These are phyloP conservation scores for Hyphantria cunea DNA, from an alignment of 1,140 invertebrate species.

Conservation along the genomic window DNA sequence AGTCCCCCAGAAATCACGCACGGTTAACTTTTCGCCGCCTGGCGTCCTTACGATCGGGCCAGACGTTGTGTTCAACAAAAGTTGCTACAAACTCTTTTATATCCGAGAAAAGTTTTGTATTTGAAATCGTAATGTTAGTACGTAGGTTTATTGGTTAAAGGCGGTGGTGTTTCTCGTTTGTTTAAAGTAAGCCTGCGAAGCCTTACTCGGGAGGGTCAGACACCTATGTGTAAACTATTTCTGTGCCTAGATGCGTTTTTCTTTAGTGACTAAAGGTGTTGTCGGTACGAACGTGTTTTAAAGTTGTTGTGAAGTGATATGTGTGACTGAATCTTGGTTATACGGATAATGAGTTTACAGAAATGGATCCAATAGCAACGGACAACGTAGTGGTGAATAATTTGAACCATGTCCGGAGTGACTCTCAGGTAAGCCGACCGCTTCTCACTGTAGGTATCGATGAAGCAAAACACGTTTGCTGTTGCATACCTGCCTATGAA, in stretches of 20 bases:
- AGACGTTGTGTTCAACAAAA: conserved; percentile 52
- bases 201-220: conserved; percentile 43
- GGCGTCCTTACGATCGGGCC: conserved; percentile 71
- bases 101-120: conserved; percentile 43
- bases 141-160: conserved; percentile 48
- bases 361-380: conserved; percentile 73
- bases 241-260: conserved; percentile 45
- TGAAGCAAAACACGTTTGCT: conserved; percentile 70
- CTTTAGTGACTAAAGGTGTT: conserved; percentile 34
- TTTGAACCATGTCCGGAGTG: conserved; percentile 77
- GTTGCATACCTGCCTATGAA: conserved; percentile 69
- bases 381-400: conserved; percentile 78
- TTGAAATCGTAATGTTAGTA: conserved; percentile 55
- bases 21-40: conserved; percentile 79
- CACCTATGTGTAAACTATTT: conserved; percentile 40
- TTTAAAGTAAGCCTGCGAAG: conserved; percentile 54
- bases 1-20: conserved; percentile 77
- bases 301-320: conserved; percentile 30
- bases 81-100: conserved; percentile 23
- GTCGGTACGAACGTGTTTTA: conserved; percentile 29
- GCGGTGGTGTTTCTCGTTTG: conserved; percentile 45
- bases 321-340: conserved; percentile 37
- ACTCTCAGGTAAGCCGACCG: conserved; percentile 73
- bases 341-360: conserved; percentile 62
- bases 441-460: conserved; percentile 52